phyloP scores from a whole-genome alignment of 2,797 vertebrate species.

The Myripristis murdjan region DNA sequence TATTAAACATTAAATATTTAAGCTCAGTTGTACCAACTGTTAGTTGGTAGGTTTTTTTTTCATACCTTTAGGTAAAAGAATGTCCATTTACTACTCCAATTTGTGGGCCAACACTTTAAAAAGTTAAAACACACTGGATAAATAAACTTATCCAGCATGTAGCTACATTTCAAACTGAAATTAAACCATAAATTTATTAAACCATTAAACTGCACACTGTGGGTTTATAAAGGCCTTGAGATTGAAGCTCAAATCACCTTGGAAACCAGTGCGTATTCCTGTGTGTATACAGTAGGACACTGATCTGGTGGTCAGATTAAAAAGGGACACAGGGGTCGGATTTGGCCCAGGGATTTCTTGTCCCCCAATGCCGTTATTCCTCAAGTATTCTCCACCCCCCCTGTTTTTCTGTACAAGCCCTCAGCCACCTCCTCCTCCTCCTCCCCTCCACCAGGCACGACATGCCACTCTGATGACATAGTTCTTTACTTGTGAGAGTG shows the following conservation, averaged over 20 bases:
- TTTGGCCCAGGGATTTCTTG: constrained; percentile 14
- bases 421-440: constrained; percentile 38
- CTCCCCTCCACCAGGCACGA: constrained; percentile 44
- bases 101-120: no score
- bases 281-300: constrained; percentile 26
- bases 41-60: no score
- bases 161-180: no score
- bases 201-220: not conserved
- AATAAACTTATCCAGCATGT: no score
- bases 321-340: constrained; percentile 39
- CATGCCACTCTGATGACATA: constrained; percentile 69
- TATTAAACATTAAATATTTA: no score
- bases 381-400: constrained; percentile 61
- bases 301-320: constrained; percentile 22
- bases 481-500: constrained; percentile 62
- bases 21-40: no score
- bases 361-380: constrained; percentile 38
- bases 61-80: no score
- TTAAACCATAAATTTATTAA: no score
- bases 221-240: not conserved
- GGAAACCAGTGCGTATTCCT: constrained; percentile 11
- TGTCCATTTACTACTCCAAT: no score
- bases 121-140: no score
- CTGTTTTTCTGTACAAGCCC: constrained; percentile 48
- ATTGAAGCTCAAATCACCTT: not conserved